phyloP scores from a whole-genome alignment of 2,888 invertebrate species.

The Macaria liturata region DNA sequence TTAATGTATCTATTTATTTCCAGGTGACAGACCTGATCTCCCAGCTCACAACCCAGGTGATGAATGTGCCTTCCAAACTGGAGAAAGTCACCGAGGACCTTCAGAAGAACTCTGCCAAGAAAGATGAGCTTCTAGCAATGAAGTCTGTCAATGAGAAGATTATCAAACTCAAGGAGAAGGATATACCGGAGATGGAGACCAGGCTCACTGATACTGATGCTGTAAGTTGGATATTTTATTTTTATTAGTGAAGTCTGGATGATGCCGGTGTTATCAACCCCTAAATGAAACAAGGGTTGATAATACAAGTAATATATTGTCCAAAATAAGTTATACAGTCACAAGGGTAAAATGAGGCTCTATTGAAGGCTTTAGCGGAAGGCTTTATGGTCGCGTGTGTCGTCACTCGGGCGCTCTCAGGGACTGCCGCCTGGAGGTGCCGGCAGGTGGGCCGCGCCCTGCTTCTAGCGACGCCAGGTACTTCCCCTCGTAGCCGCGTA shows the following conservation, averaged over 20 bases:
- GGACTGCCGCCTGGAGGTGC: no score
- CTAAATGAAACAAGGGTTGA: no score
- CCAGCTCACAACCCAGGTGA: conserved; percentile 86
- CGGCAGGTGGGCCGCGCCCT: no score
- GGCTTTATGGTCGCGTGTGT: no score
- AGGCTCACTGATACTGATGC: conserved; percentile 77
- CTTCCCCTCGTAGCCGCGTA: no score
- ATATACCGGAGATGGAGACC: conserved; percentile 85
- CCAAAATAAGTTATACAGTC: no score
- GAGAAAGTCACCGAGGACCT: conserved; percentile 84
- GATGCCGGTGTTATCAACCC: no score
- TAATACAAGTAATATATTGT: no score
- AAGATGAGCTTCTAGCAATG: conserved; percentile 87
- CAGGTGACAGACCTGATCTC: conserved; percentile 82
- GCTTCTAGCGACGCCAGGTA: no score
- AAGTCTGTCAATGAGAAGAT: conserved; percentile 87
- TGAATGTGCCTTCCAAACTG: conserved; percentile 86
- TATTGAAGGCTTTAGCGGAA: no score
- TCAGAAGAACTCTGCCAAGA: conserved; percentile 85
- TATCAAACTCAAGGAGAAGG: conserved; percentile 81
- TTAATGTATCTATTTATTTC: conserved; percentile 13
- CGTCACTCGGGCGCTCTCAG: no score
- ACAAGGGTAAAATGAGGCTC: no score
- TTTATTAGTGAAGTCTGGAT: not conserved
- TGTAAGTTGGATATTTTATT: conserved; percentile 41